A percentile compares a stretch with the other conserved stretches of the same genome.
Evolutionary conservation across 2,888 invertebrate species (phyloP).

Genomic region (Schrankia costaestrigalis): DNA sequence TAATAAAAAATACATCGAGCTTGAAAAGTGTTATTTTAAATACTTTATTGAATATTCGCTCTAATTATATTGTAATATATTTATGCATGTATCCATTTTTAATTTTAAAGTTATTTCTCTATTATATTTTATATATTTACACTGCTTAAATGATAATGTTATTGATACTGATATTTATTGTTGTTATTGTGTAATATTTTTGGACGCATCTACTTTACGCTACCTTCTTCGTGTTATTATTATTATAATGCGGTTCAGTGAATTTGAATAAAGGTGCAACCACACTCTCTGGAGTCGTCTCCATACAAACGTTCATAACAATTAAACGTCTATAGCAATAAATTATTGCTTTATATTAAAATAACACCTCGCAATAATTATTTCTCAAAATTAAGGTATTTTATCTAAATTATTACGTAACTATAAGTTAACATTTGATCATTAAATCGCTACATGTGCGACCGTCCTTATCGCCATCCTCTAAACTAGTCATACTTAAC

Average conservation of each 20-base stretch:
- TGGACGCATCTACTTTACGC: conserved; percentile 74
- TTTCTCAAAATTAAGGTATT: conserved; percentile 70
- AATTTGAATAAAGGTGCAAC: conserved; percentile 40
- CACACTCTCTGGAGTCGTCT: conserved; percentile 17
- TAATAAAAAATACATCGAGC: conserved; percentile 70
- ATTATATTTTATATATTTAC: conserved; percentile 77
- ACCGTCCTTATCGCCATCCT: conserved; percentile 80
- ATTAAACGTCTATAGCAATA: conserved; percentile 35
- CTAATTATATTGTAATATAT: conserved; percentile 59
- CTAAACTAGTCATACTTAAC: conserved; percentile 75
- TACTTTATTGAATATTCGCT: conserved; percentile 72
- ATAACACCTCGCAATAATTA: conserved; percentile 68
- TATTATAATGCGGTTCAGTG: conserved; percentile 51
- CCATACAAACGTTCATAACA: conserved; percentile 30
- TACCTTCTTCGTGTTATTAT: conserved; percentile 64
- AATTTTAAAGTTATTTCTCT: conserved; percentile 65
- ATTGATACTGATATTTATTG: conserved; percentile 70
- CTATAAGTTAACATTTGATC: conserved; percentile 61
- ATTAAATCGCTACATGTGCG: conserved; percentile 71
- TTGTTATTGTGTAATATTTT: conserved; percentile 76
- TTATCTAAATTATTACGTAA: conserved; percentile 63
- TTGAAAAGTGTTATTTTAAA: conserved; percentile 73
- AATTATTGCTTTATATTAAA: conserved; percentile 54
- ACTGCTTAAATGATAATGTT: conserved; percentile 75
- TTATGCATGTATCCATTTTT: conserved; percentile 55